A percentile compares a stretch with the other conserved stretches of the same genome.
Conservation (phyloP, 2,113 vertebrate species). For the Leptocoma aspasia region DNA sequence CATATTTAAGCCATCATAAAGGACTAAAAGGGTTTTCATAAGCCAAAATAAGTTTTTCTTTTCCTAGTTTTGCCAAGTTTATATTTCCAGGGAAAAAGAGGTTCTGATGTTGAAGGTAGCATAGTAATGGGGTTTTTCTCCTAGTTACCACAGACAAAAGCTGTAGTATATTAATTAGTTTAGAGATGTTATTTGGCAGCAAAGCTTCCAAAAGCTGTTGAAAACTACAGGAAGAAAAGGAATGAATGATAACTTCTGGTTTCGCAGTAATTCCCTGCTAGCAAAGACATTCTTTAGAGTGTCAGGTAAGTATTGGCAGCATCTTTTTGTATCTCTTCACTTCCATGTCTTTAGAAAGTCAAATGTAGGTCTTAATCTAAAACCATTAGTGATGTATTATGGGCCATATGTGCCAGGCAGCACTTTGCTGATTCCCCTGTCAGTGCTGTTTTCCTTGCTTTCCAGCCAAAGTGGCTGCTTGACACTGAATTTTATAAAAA, state of each 20-base stretch:
- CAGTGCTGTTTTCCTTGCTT: not conserved
- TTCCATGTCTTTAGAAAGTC: not conserved
- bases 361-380: not conserved
- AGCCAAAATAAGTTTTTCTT: not conserved
- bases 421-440: not conserved
- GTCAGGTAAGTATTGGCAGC: not conserved
- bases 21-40: not conserved
- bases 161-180: not conserved
- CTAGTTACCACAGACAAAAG: not conserved
- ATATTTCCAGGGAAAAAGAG: not conserved
- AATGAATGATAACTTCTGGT: not conserved
- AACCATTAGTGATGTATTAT: not conserved
- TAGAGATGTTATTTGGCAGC: not conserved
- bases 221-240: not conserved
- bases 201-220: not conserved
- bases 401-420: not conserved
- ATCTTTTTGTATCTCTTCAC: not conserved
- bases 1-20: not conserved
- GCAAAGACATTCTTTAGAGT: not conserved
- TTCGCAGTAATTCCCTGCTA: not conserved
- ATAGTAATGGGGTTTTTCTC: not conserved
- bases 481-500: not conserved
- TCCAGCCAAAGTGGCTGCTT: not conserved
- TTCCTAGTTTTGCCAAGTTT: not conserved
- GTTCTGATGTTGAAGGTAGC: not conserved